Conservation (phyloP, 1,140 invertebrate genomes). For the Metopolophium dirhodum region DNA sequence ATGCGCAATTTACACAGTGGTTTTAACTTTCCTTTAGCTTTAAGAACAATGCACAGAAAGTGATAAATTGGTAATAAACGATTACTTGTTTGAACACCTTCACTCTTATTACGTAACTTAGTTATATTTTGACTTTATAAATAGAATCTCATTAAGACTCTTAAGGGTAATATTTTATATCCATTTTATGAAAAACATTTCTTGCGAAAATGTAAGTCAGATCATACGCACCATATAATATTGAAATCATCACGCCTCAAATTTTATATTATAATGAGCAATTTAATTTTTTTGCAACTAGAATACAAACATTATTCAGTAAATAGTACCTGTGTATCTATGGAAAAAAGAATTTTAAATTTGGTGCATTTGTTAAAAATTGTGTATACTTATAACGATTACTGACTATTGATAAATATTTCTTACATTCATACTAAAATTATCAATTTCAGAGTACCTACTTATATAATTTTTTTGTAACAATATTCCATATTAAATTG, state of each 20-base stretch:
- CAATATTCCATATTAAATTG: not conserved
- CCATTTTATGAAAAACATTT: not conserved
- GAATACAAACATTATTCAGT: not conserved
- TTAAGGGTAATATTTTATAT: not conserved
- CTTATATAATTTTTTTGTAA: not conserved
- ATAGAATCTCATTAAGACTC: not conserved
- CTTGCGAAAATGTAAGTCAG: not conserved
- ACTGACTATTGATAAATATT: not conserved
- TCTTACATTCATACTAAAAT: not conserved
- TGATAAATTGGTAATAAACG: constrained; percentile 20
- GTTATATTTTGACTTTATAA: constrained; percentile 14
- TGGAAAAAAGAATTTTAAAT: not conserved
- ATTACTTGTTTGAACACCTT: not conserved
- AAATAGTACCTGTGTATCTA: not conserved
- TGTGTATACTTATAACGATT: not conserved
- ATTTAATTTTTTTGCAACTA: not conserved
- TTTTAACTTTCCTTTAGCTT: not conserved
- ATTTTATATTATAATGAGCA: not conserved
- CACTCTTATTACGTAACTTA: not conserved
- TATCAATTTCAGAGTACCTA: not conserved
- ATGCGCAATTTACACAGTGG: not conserved
- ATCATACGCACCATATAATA: not conserved
- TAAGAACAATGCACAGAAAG: constrained; percentile 1
- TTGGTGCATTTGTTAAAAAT: not conserved
- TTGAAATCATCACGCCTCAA: not conserved